Base-by-base conservation (phyloP, 2,797 vertebrate genomes). In the Potorous gilbertii region DNA sequence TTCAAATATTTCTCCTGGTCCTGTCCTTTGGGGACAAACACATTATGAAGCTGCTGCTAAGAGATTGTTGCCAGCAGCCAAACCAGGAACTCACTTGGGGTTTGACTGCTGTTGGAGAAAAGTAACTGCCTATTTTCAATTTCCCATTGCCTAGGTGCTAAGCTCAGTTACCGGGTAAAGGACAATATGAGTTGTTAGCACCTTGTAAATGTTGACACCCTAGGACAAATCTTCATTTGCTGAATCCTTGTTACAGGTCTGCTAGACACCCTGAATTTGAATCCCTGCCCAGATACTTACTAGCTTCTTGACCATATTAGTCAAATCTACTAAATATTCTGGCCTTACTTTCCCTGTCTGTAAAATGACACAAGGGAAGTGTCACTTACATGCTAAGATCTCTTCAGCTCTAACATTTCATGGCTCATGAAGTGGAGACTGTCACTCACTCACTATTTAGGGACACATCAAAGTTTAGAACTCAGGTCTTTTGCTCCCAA, bases 301-400 rank as follows among this genome's bases (percentile, higher is more conserved):
- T 54, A 95, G 34, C 16, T 62, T 89, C 55, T 54, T 28, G 31
- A 14, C 74, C 1, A 54, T 92, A 34, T n/a, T 18, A 66, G 54
- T 27, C 14, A 87, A 92, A 92, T 21, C 74, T 92, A 81, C 46
- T 95, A n/a, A 66, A n/a, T 66, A 66, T 14, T 66, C 92, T 91
- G 95, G 29, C n/a, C 92, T 95, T 94, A 0, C 6, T 92, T 91
- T 91, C 52, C 55, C 24, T 31, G 31, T 52, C 28, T 81, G 34
- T 92, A 31, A 94, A 90, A 94, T 54, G 4, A 62, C 28, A 34
- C 62, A 62, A 34, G 31, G 11, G 8, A 14, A n/a, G 59, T 12
- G 31, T 34, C 59, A 62, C 13, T 62, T 62, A 34, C 29, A 31
- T 62, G 59, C 59, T 34, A 14, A 62, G 59, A 62, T 62, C 59